Evolutionary conservation across 2,888 invertebrate genomes (phyloP).

Genomic region (Artemia sinica): DNA sequence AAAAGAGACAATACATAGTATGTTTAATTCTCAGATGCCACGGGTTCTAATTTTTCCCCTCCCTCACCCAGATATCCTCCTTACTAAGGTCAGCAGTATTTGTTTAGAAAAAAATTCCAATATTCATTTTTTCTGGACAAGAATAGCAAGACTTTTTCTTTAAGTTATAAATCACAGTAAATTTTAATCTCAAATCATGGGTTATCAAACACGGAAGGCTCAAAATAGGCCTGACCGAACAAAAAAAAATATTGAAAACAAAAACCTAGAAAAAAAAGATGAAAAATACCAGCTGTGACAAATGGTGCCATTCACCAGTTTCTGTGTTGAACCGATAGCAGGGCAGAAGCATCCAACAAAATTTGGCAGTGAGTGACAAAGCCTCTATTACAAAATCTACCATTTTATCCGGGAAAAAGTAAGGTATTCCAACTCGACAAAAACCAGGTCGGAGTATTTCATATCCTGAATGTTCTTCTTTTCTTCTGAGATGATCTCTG

Average conservation of each 20-base stretch:
- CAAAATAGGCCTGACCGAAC: too few species aligned
- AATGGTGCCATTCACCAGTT: conserved; percentile 77
- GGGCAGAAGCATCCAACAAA: conserved; percentile 73
- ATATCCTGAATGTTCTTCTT: conserved; percentile 37
- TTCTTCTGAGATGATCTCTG: conserved; percentile 36
- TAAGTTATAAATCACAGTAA: neutral
- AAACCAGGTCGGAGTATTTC: conserved; percentile 72
- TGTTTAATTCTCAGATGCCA: too few species aligned
- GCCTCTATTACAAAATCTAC: conserved; percentile 65
- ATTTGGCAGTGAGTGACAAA: conserved; percentile 65
- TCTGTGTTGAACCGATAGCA: conserved; percentile 70
- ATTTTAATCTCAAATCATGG: neutral
- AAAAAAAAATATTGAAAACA: neutral
- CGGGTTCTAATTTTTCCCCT: too few species aligned
- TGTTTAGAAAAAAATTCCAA: too few species aligned
- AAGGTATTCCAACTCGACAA: conserved; percentile 64
- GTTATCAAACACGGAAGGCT: neutral
- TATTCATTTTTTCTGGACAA: too few species aligned
- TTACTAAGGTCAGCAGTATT: too few species aligned
- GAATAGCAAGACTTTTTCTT: too few species aligned
- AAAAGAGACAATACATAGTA: too few species aligned
- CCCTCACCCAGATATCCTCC: too few species aligned
- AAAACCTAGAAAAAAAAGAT: neutral
- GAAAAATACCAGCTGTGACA: conserved; percentile 44
- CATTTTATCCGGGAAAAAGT: conserved; percentile 60